Evolutionary conservation across 2,797 vertebrate species (phyloP), one percentile per base, ranked within the genome.

Genomic region (Gymnopithys bicolor): DNA sequence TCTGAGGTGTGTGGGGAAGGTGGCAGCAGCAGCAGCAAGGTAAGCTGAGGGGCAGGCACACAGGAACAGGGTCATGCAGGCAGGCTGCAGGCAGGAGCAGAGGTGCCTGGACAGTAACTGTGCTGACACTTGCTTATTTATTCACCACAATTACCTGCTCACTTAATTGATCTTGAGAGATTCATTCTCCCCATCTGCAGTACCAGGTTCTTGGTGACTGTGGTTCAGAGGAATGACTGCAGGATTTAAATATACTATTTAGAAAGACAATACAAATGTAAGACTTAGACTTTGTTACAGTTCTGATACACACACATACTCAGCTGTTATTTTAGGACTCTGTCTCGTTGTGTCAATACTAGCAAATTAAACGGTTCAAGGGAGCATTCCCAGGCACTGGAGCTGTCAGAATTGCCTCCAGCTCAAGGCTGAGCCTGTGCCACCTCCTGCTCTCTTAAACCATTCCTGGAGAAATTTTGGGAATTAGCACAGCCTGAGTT

Each of bases 1-100:
- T 5, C 14, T 3, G 3, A 28, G 9, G 9, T 46, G 28, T 1
- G 0, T 2, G 8, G 35, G 41, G 18, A 68, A 49, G 19, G 28
- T 21, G n/a, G 39, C 69, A 52, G 62, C 30, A 5, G 13, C 35
- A 52, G 28, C 5, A 52, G 2, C 71, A 55, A 16, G 24, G 46
- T 32, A 45, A 69, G 6, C 6, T 1, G 1, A 60, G 85, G 63
- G 30, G 22, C 23, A 58, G 32, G 18, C 39, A 60, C 74, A n/a
- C 11, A n/a, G 46, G 15, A 84, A 48, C 33, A 67, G 39, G 11
- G 48, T 75, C 33, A 43, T 11, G 19, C 37, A 71, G 45, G 51
- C 39, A 64, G 45, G 52, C 37, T 6, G 2, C 10, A 13, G 22
- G 18, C 46, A 67, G 27, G 32, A 48, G 23, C 74, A 59, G 70